Conservation (phyloP, 37 sponge, comb jelly and placozoan species). For the Oopsacas minuta region DNA sequence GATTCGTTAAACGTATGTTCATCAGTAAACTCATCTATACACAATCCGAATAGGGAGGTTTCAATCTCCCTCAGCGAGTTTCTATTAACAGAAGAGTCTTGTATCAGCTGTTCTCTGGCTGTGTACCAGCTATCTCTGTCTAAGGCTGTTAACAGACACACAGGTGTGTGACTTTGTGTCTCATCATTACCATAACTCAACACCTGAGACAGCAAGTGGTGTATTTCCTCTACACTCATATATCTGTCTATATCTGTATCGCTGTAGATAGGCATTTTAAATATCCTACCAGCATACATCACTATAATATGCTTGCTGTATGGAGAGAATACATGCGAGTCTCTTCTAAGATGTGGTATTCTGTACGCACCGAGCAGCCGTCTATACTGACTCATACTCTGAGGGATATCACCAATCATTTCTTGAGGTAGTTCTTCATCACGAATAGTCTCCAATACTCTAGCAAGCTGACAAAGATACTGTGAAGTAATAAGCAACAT, state of each 20-base stretch:
- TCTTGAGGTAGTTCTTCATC: conserved; percentile 49
- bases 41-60: not conserved
- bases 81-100: not conserved
- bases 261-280: too few species aligned
- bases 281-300: too few species aligned
- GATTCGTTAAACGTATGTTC: not conserved
- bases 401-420: conserved; percentile 27
- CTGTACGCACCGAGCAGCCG: conserved; percentile 30
- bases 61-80: not conserved
- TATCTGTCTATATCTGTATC: too few species aligned
- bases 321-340: conserved; percentile 24
- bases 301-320: conserved; percentile 40
- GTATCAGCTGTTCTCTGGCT: not conserved
- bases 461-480: too few species aligned
- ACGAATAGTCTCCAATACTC: not conserved
- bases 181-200: not conserved
- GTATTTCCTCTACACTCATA: not conserved
- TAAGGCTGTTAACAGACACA: not conserved
- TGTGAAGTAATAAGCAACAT: too few species aligned
- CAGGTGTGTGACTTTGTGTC: not conserved
- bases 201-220: not conserved
- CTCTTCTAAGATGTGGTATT: conserved; percentile 31
- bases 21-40: not conserved
- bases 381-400: conserved; percentile 54
- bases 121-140: not conserved